Evolutionary conservation across 2,888 invertebrate species (phyloP).

Genomic region (Thereva unica): DNA sequence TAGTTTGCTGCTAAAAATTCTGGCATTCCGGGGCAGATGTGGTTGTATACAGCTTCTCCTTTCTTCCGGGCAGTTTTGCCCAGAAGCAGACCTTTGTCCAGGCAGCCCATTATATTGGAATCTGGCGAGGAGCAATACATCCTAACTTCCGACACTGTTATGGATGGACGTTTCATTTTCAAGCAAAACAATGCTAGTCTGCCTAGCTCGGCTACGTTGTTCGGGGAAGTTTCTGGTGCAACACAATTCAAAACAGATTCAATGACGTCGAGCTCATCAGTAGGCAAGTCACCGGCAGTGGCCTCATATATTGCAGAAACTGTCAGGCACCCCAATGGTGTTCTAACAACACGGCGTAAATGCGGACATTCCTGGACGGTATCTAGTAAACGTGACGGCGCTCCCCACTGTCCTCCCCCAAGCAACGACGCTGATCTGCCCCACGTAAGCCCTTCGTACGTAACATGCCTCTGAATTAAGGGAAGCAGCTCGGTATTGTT

Average conservation of each 20-base stretch:
- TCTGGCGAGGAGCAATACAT: conserved; percentile 58
- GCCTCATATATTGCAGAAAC: conserved; percentile 62
- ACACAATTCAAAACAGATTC: conserved; percentile 56
- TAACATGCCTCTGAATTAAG: conserved; percentile 59
- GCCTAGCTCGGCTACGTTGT: conserved; percentile 60
- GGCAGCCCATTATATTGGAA: conserved; percentile 58
- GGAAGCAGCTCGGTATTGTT: conserved; percentile 55
- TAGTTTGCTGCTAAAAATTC: conserved; percentile 64
- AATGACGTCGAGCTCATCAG: conserved; percentile 53
- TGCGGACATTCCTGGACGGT: conserved; percentile 56
- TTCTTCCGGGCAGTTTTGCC: conserved; percentile 57
- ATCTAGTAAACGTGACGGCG: conserved; percentile 57
- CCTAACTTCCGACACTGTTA: conserved; percentile 60
- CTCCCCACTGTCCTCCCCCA: conserved; percentile 60
- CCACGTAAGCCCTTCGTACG: conserved; percentile 60
- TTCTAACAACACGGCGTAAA: conserved; percentile 58
- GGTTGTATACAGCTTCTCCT: conserved; percentile 57
- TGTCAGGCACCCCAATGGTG: conserved; percentile 62
- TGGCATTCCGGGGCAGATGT: conserved; percentile 60
- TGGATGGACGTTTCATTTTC: conserved; percentile 59
- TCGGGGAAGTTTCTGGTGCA: conserved; percentile 47
- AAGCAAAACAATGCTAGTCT: conserved; percentile 60
- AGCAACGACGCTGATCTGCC: conserved; percentile 59
- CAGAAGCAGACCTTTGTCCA: conserved; percentile 57
- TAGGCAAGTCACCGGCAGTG: conserved; percentile 54